A percentile compares a stretch with the other conserved stretches of the same genome.
Evolutionary conservation across 2,888 invertebrate genomes (phyloP).

Genomic region (Leucania comma): DNA sequence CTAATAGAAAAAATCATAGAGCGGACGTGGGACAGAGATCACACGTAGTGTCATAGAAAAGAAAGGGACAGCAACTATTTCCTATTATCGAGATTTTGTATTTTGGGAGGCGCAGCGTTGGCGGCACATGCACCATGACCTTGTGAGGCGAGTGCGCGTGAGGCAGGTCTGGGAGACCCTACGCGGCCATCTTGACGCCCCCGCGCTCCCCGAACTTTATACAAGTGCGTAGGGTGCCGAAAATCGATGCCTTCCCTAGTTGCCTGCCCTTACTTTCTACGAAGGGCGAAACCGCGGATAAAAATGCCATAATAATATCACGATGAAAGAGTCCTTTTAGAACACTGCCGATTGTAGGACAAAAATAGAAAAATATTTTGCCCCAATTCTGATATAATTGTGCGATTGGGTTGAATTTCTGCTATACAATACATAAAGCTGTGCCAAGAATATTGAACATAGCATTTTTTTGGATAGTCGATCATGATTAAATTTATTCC

Average conservation of each 20-base stretch:
- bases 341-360: conserved; percentile 24
- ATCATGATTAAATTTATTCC: neutral
- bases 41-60: conserved; percentile 61
- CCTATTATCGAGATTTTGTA: conserved; percentile 84
- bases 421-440: neutral
- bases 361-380: conserved; percentile 12
- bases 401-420: neutral
- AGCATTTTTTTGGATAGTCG: neutral
- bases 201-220: conserved; percentile 73
- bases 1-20: conserved; percentile 78
- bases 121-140: conserved; percentile 85
- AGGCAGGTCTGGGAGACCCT: conserved; percentile 85
- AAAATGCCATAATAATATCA: conserved; percentile 70
- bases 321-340: conserved; percentile 34
- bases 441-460: neutral
- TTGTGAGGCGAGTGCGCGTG: conserved; percentile 84
- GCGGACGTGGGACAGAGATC: conserved; percentile 76
- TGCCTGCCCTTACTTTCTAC: conserved; percentile 79
- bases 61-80: conserved; percentile 75
- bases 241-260: conserved; percentile 89
- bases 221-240: conserved; percentile 83
- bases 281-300: conserved; percentile 82
- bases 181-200: conserved; percentile 85
- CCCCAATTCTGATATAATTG: conserved; percentile 8
- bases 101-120: conserved; percentile 83